A percentile compares a stretch with the other conserved stretches of the same genome.
phyloP scores from a whole-genome alignment of 2,113 vertebrate genomes.

The Salminus brasiliensis region DNA sequence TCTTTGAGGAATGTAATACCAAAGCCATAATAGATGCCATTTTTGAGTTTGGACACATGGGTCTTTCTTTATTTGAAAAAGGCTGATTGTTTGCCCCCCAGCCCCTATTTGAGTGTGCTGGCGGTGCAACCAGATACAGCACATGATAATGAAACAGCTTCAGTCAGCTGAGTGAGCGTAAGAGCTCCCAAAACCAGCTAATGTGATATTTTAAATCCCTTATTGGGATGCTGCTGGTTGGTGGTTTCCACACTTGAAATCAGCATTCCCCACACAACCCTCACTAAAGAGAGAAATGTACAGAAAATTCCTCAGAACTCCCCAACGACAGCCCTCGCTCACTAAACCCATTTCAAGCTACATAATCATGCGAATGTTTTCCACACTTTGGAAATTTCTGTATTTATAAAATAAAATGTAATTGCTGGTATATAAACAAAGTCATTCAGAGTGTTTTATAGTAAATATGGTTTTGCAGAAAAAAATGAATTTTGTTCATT shows the following conservation, averaged over 20 bases:
- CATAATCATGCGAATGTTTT: too few relatives aligned
- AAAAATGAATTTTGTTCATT: too few relatives aligned
- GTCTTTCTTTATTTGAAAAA: constrained; percentile 25
- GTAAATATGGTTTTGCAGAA: too few relatives aligned
- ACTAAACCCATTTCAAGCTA: not conserved
- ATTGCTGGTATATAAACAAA: too few relatives aligned
- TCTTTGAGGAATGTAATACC: constrained; percentile 32
- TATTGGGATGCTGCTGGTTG: not conserved
- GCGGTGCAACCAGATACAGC: constrained; percentile 19
- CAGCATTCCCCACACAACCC: not conserved
- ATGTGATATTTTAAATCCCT: constrained; percentile 10
- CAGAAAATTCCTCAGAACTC: not conserved
- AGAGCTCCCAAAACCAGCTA: not conserved
- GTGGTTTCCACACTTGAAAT: not conserved
- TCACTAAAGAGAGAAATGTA: too few relatives aligned
- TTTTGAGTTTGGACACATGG: constrained; percentile 12
- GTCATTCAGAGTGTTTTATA: too few relatives aligned
- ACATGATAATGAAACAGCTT: constrained; percentile 1
- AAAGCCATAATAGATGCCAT: constrained; percentile 3
- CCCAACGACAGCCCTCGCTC: too few relatives aligned
- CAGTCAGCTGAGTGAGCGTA: not conserved
- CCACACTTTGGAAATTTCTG: too few relatives aligned
- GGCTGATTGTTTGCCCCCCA: constrained; percentile 1
- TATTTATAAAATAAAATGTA: too few relatives aligned
- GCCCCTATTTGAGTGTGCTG: not conserved